Base-by-base conservation (phyloP, 2,797 vertebrate genomes). In the Neosilurus hyrtlii region DNA sequence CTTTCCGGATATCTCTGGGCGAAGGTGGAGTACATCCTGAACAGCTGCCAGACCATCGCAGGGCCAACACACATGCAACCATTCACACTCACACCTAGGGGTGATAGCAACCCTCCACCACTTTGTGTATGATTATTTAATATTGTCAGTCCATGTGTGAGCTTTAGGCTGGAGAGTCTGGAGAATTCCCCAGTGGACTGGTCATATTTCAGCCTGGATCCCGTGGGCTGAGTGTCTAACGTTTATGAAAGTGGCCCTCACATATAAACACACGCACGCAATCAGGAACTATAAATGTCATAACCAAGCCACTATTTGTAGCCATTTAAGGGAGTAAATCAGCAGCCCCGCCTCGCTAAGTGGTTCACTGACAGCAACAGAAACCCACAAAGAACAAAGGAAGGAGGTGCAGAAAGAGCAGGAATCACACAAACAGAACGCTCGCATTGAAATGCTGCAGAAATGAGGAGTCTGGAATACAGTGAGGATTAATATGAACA, bases 241-340 rank as follows among this genome's bases (percentile, higher is more conserved):
- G 0, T 49, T 70, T 70, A 70, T 6, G 37, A 49, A 70, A 49
- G 67, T 49, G 37, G 37, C 67, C 4, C 37, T 70, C 20, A 22
- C 37, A 22, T 49, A 70, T 49, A 70, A 49, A 37, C 66, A 22
- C 35, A 43, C 30, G 9, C 30, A 10, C 66, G 18, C 9, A 43
- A 43, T 43, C 43, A 43, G 43, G 43, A 54, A 56, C 51, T 73
- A 30, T 73, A 73, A 54, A 73, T 9, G 51, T 26, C 70, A 71
- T 71, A 71, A 71, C 43, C 20, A 7, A 52, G 43, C 51, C 43
- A 51, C 68, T 71, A 71, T 71, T 71, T 71, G 68, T 71, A 51
- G 43, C 22, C 68, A 51, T 24, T 71, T n/a, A 22, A 9, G 43
- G 68, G 68, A 71, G 22, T n/a, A 52, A 24, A 71, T 71, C 68